Base-by-base conservation (phyloP, 2,113 vertebrate genomes). In the Lycaon pictus region DNA sequence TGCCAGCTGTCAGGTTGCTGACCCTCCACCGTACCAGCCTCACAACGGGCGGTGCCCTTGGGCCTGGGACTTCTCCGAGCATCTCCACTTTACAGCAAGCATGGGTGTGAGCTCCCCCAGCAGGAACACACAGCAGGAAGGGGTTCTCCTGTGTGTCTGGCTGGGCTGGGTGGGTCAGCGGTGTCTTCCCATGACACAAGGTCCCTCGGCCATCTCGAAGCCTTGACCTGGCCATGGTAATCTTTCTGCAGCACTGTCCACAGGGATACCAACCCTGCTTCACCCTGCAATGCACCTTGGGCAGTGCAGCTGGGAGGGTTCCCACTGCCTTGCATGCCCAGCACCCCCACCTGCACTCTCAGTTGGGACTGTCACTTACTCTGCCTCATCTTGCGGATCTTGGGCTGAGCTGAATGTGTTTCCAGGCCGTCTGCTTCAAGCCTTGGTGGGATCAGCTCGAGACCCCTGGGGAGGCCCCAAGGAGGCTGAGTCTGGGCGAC, bases 71-170 rank as follows among this genome's bases (percentile, higher is more conserved):
- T 37, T 58, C 35, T 25, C 7, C 1, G 7, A 3, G 20, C 53
- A 7, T 10, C 32, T 48, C 53, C 4, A 8, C 62, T 43, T 23
- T 1, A 23, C 19, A 23, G 5, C 1, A 25, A 7, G 58, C 1
- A 1, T 11, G 15, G 32, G 8, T 7, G 9, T 22, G 20, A 7
- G 43, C 29, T 63, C 29, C 56, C 23, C 29, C 11, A 4, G 72
- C 12, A 17, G 80, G 37, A 22, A 35, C 0, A 32, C 22, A 13
- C 27, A 2, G 27, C 53, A 25, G 1, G 53, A 16, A 16, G 3
- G 65, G 5, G 16, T 8, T 56, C 62, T 37, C 76, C 43, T n/a
- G 8, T 16, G 76, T 43, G 37, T 32, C 25, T 5, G 29, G 25
- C 58, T 19, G 23, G 48, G 32, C 60, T 17, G 35, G 63, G 29